Percentiles rank a stretch among this genome's conserved stretches.
Evolutionary conservation across 2,797 vertebrate genomes (phyloP).

Genomic region (Phrynocephalus guinanensis): DNA sequence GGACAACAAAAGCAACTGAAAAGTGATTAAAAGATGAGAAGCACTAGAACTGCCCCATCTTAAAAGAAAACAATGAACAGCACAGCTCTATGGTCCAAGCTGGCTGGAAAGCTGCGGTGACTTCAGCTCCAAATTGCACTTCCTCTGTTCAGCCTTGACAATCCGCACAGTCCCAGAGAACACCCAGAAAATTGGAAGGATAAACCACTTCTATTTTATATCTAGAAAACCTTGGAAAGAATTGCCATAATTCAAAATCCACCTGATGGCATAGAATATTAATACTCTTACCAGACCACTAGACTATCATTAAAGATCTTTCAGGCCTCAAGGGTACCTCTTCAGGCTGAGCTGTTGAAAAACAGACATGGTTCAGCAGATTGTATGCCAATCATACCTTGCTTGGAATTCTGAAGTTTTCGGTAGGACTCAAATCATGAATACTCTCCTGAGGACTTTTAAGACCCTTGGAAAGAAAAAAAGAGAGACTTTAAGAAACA

Average conservation of each 20-base stretch:
- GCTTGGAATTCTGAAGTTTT: slow-evolving; percentile 91
- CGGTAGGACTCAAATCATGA: slow-evolving; percentile 91
- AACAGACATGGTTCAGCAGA: not conserved
- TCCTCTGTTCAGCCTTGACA: no score
- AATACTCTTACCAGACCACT: no score
- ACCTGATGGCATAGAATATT: no score
- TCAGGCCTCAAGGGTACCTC: no score
- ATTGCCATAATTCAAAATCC: no score
- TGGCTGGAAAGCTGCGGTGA: no score
- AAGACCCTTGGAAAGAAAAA: slow-evolving; percentile 83
- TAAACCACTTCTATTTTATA: no score
- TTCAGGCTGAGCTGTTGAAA: not conserved
- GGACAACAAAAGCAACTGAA: not conserved
- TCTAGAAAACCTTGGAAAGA: no score
- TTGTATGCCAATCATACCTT: slow-evolving; percentile 82
- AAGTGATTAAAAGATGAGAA: not conserved
- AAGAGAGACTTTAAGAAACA: slow-evolving; percentile 47
- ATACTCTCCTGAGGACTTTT: slow-evolving; percentile 94
- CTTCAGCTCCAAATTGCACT: no score
- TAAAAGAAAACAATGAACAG: not conserved
- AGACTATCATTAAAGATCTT: no score
- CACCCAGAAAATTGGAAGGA: no score
- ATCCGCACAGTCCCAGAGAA: no score
- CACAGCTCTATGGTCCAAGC: not conserved
- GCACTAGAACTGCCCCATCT: not conserved